Evolutionary conservation across 2,113 vertebrate species (phyloP).

Genomic region (Leucopsar rothschildi): DNA sequence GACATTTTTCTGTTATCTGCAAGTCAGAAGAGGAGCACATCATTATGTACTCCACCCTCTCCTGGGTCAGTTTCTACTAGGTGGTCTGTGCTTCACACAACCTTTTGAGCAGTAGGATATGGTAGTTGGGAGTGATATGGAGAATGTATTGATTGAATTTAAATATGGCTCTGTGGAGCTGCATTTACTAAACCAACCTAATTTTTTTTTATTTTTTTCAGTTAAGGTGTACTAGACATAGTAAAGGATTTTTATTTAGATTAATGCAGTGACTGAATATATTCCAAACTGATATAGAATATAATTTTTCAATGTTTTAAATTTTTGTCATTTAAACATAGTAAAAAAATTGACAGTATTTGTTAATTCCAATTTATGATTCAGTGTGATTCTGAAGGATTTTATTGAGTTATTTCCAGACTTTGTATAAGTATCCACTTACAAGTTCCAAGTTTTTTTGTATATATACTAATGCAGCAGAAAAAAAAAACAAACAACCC

Average conservation of each 20-base stretch:
- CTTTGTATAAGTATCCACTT: background rate
- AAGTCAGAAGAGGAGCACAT: background rate
- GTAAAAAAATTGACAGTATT: background rate
- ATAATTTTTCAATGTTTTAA: background rate
- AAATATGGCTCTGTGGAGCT: background rate
- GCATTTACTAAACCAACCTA: background rate
- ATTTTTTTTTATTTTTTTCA: background rate
- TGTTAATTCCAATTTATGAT: background rate
- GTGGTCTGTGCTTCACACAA: background rate
- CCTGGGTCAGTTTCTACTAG: background rate
- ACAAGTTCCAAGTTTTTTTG: background rate
- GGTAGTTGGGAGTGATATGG: rapidly evolving
- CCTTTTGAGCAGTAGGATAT: background rate
- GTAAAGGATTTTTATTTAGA: background rate
- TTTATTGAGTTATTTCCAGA: background rate
- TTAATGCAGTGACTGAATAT: background rate
- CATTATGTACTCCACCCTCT: background rate
- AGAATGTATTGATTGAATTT: background rate
- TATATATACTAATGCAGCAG: background rate
- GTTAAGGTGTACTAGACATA: background rate
- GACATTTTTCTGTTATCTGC: background rate
- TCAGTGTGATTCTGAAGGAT: background rate
- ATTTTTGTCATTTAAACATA: background rate
- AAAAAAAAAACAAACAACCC: background rate
- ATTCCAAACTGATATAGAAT: background rate